These are phyloP conservation scores for Atta cephalotes DNA, from an alignment of 1,140 invertebrate species.

Conservation along the genomic window DNA sequence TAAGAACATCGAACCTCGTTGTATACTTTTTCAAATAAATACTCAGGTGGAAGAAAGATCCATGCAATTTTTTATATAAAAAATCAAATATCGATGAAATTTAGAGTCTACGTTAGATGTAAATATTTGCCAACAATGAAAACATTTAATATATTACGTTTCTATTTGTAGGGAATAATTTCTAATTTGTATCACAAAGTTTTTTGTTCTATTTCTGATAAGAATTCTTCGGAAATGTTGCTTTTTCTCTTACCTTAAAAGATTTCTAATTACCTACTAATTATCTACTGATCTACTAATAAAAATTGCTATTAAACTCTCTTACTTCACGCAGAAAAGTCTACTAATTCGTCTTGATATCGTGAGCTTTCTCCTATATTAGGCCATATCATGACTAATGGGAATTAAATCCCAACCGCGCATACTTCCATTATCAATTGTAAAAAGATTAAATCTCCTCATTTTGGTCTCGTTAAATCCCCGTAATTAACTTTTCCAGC, in stretches of 20 bases:
- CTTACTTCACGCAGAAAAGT: slow-evolving; percentile 9
- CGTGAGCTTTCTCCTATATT: neutral
- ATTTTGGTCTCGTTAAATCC: neutral
- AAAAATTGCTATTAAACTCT: slow-evolving; percentile 17
- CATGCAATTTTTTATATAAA: neutral
- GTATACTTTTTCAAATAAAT: neutral
- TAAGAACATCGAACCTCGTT: slow-evolving; percentile 32
- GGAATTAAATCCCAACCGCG: neutral
- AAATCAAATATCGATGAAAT: neutral
- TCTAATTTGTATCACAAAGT: slow-evolving; percentile 37
- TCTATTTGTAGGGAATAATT: neutral
- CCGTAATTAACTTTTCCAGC: neutral
- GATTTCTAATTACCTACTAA: slow-evolving; percentile 12
- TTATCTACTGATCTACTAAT: slow-evolving; percentile 35
- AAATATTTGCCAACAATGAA: slow-evolving; percentile 24
- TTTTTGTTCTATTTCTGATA: neutral
- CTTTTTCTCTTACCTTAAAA: neutral
- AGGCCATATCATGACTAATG: slow-evolving; percentile 15
- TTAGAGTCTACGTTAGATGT: neutral
- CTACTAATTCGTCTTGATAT: neutral
- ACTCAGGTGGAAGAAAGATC: neutral
- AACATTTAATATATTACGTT: slow-evolving; percentile 7
- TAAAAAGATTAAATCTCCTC: neutral
- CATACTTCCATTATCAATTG: neutral
- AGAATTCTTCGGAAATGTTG: neutral